Percentiles rank a stretch among this genome's conserved stretches.
Conservation (phyloP, 35 echinoderm and acorn worm species). For the Acanthaster planci region DNA sequence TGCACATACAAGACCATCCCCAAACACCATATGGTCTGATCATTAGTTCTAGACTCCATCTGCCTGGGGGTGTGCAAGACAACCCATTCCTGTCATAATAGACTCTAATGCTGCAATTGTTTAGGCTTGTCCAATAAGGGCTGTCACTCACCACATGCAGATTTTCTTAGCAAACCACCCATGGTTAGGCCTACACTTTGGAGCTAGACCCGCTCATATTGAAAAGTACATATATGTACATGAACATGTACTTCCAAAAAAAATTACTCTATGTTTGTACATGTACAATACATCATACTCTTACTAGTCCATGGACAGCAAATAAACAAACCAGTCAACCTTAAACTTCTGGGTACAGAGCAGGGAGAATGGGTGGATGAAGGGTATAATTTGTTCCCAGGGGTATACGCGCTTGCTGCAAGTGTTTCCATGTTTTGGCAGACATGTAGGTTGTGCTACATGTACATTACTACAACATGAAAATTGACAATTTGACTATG, state of each 20-base stretch:
- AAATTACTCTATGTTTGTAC: background rate
- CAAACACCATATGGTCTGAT: background rate
- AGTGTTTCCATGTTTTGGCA: no score
- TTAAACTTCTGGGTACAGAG: background rate
- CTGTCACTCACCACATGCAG: background rate
- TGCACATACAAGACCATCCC: no score
- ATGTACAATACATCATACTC: background rate
- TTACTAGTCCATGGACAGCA: background rate
- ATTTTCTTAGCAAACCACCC: background rate
- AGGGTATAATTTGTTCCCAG: background rate
- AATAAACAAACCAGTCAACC: background rate
- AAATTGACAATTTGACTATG: no score
- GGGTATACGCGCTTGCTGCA: background rate
- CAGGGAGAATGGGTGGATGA: background rate
- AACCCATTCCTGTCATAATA: slow-evolving; percentile 5
- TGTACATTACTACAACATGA: no score
- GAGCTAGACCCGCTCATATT: background rate
- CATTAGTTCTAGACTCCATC: background rate
- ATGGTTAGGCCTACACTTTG: background rate
- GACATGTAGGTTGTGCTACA: no score
- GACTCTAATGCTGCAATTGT: background rate
- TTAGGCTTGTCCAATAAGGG: background rate
- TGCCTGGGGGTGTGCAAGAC: background rate
- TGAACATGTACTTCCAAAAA: background rate
- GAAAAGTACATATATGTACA: background rate